phyloP scores from a whole-genome alignment of 2,888 invertebrate genomes.

The Pandemis cinnamomeana region DNA sequence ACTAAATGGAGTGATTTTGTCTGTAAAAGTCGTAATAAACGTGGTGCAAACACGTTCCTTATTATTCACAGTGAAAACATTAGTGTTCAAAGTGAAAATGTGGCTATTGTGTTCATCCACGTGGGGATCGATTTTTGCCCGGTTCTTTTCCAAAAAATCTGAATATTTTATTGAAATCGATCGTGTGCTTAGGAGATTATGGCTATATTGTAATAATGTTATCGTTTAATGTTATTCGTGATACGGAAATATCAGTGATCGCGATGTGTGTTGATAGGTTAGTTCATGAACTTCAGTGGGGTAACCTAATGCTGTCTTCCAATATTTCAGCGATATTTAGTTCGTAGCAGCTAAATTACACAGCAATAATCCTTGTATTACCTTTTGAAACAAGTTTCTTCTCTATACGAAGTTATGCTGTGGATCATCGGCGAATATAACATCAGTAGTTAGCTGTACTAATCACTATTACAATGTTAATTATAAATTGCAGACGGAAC shows the following conservation, averaged over 20 bases:
- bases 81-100: slow-evolving; percentile 55
- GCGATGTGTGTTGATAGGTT: slow-evolving; percentile 23
- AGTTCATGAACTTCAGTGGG: slow-evolving; percentile 2
- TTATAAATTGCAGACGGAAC: slow-evolving; percentile 92
- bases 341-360: background rate
- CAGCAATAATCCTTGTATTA: background rate
- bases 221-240: background rate
- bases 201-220: background rate
- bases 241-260: background rate
- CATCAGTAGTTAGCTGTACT: slow-evolving; percentile 19
- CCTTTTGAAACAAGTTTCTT: background rate
- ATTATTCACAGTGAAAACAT: slow-evolving; percentile 14
- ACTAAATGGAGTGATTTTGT: slow-evolving; percentile 27
- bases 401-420: slow-evolving; percentile 20
- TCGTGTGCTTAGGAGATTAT: background rate
- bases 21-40: slow-evolving; percentile 1
- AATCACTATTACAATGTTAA: slow-evolving; percentile 42
- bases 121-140: slow-evolving; percentile 55
- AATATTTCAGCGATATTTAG: background rate
- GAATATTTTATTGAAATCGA: background rate
- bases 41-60: slow-evolving; percentile 4
- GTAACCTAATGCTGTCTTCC: background rate
- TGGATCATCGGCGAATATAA: background rate
- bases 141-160: slow-evolving; percentile 25
- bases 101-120: slow-evolving; percentile 60